A percentile compares a stretch with the other conserved stretches of the same genome.
phyloP scores from a whole-genome alignment of 2,113 vertebrate species.

The Diphyllodes magnificus region DNA sequence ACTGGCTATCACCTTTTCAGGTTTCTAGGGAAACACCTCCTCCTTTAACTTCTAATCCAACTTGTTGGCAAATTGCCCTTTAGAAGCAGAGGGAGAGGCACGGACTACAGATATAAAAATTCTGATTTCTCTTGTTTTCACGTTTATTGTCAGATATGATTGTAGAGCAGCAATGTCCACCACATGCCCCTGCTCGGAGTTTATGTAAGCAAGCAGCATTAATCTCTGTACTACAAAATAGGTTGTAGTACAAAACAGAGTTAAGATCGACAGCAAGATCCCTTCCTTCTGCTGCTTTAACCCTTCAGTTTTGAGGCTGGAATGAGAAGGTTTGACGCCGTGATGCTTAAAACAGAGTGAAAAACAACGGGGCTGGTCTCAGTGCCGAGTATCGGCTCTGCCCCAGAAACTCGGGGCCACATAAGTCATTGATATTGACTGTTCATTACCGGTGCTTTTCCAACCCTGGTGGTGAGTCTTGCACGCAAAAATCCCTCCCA shows the following conservation, averaged over 20 bases:
- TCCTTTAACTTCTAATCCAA: background rate
- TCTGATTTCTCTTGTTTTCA: background rate
- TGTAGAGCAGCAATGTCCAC: background rate
- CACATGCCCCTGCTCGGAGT: accelerated
- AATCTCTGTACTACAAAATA: background rate
- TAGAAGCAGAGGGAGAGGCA: background rate
- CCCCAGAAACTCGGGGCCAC: background rate
- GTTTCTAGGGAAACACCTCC: background rate
- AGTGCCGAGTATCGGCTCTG: background rate
- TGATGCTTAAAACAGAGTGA: background rate
- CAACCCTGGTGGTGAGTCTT: accelerated
- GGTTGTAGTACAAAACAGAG: background rate
- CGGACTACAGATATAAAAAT: accelerated
- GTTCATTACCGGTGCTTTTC: background rate
- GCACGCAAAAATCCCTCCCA: background rate
- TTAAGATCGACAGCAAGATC: background rate
- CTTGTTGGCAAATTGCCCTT: background rate
- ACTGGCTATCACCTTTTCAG: background rate
- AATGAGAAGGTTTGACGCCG: background rate
- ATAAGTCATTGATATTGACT: accelerated
- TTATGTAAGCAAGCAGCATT: background rate
- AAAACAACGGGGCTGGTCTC: background rate
- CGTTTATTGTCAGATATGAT: background rate
- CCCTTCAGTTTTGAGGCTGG: background rate
- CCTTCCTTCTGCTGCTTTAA: background rate